Evolutionary conservation across 2,113 vertebrate genomes (phyloP).

Genomic region (Siniperca chuatsi): DNA sequence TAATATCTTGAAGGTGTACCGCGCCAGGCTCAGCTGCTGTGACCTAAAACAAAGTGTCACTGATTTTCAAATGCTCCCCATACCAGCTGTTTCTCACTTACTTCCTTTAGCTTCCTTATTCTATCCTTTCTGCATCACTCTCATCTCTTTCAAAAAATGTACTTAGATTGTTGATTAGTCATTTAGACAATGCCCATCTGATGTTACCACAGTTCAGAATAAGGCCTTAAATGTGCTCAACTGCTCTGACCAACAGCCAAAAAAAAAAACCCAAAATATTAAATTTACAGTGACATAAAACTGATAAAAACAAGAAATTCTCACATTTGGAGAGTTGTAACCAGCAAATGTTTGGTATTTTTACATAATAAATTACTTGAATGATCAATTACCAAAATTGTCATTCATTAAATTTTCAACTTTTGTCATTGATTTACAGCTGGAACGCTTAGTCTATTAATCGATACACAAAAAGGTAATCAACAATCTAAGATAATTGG

Average conservation of each 20-base stretch:
- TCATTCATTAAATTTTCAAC: background rate
- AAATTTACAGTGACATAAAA: background rate
- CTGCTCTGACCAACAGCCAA: background rate
- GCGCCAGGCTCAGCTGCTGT: constrained; percentile 54
- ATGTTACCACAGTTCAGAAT: background rate
- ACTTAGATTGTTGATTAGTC: background rate
- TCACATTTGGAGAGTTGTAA: background rate
- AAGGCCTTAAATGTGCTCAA: background rate
- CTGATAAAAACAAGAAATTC: background rate
- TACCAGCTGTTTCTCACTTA: constrained; percentile 6
- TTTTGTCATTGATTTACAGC: background rate
- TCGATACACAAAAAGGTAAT: no score
- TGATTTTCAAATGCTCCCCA: constrained; percentile 47
- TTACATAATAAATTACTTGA: background rate
- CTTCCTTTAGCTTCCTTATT: background rate
- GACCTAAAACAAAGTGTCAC: constrained; percentile 69
- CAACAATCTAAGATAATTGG: background rate
- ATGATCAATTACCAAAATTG: background rate
- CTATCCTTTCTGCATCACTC: background rate
- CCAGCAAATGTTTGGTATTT: background rate
- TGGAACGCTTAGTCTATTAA: background rate
- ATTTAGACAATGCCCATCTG: background rate
- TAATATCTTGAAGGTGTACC: constrained; percentile 68
- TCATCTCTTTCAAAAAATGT: background rate
- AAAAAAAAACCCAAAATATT: background rate